Evolutionary conservation across 2,888 invertebrate species (phyloP), one percentile per base, ranked within the genome.

Genomic region (Nasonovia ribisnigri): DNA sequence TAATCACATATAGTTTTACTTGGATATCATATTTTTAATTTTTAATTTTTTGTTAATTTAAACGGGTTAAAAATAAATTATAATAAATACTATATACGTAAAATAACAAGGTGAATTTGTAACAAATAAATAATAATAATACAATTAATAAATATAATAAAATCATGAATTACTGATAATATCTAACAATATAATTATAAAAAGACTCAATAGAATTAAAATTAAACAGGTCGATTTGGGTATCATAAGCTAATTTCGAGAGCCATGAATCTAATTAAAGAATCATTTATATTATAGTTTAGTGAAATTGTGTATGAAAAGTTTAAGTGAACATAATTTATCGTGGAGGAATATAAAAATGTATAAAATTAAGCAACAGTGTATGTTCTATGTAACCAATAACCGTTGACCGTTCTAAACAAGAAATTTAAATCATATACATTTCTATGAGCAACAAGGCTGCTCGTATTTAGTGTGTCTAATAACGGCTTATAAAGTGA

Each of bases 141-240:
- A 84, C 43, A 77, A 77, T 36, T 4, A 77, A 77, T 77, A 10
- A 77, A 77, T 77, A 77, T 36, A 77, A n/a, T 77, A 36, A 77
- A 36, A 46, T 46, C 13, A 77, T n/a, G 36, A 13, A n/a, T 77
- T 29, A 8, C n/a, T n/a, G 51, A 51, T 51, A 51, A 48, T 51
- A 87, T 87, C 48, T 87, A 87, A 29, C n/a, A 48, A 87, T 48
- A 87, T 87, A 48, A 87, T 87, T 87, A 16, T 29, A n/a, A 87
- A 87, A 51, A 87, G 2, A 48, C 87, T 51, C n/a, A 87, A 51
- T 87, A n/a, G 36, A 87, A 13, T 16, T 48, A 13, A 16, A 11
- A 51, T 51, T 51, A 51, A 51, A 51, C 16, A 51, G 3, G 16
- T 48, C n/a, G 5, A 51, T 48, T 48, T 87, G 48, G 48, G 13